phyloP scores from a whole-genome alignment of 1,140 invertebrate genomes.

The Eriocheir sinensis region DNA sequence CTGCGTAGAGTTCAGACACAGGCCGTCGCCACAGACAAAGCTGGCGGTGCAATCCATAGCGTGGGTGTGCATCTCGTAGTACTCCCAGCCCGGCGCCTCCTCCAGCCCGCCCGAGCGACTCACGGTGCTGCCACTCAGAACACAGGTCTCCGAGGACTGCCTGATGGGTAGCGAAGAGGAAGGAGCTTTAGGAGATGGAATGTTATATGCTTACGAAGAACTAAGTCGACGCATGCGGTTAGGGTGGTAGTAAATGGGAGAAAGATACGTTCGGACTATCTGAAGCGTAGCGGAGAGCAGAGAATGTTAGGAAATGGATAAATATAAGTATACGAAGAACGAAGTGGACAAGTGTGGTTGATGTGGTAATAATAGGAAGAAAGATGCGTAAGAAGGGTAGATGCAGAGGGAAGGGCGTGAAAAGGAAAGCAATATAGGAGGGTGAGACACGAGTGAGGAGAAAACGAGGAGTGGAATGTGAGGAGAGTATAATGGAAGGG shows the following conservation, averaged over 20 bases:
- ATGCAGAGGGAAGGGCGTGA: no score
- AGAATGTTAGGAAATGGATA: background rate
- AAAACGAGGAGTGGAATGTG: no score
- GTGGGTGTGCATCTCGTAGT: conserved; percentile 84
- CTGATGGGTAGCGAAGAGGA: conserved; percentile 54
- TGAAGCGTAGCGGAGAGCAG: background rate
- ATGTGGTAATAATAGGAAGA: no score
- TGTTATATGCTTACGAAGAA: no score
- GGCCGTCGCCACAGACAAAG: conserved; percentile 85
- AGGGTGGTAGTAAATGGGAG: no score
- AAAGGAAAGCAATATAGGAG: no score
- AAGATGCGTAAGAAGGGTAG: no score
- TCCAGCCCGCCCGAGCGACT: conserved; percentile 84
- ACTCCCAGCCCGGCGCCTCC: conserved; percentile 83
- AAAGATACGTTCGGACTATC: no score
- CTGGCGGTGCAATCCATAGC: conserved; percentile 83
- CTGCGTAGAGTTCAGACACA: conserved; percentile 84
- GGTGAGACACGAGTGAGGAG: no score
- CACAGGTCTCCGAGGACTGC: conserved; percentile 83
- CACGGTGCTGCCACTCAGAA: conserved; percentile 85
- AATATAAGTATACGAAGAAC: background rate
- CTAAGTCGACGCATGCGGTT: no score
- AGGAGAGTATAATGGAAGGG: no score
- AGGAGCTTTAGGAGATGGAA: background rate
- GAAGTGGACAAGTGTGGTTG: no score